These are phyloP conservation scores for Ophion costatus DNA, from an alignment of 2,888 invertebrate species.

Conservation along the genomic window DNA sequence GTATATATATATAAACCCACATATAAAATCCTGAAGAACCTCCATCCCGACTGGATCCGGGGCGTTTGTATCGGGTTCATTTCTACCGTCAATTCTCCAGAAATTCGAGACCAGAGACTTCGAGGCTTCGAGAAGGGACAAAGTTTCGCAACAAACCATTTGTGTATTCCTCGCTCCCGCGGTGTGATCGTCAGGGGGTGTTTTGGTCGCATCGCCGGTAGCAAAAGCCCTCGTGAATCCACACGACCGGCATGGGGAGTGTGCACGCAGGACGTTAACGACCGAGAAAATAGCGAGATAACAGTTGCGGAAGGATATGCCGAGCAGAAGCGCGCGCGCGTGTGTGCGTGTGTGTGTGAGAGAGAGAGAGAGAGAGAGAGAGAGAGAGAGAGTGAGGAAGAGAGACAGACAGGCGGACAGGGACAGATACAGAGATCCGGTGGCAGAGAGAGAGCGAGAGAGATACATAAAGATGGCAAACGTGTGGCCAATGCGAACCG, in stretches of 20 bases:
- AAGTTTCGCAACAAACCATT: constrained; percentile 60
- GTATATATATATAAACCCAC: too few species aligned
- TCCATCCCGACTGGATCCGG: constrained; percentile 4
- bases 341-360: too few species aligned
- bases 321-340: not conserved
- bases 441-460: constrained; percentile 18
- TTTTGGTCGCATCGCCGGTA: constrained; percentile 44
- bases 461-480: constrained; percentile 32
- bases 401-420: constrained; percentile 22
- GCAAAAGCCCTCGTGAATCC: constrained; percentile 55
- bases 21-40: not conserved
- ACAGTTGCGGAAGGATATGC: constrained; percentile 63
- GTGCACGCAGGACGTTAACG: constrained; percentile 52
- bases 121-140: constrained; percentile 39
- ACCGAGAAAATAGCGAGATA: constrained; percentile 65
- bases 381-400: not conserved
- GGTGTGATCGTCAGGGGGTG: constrained; percentile 30
- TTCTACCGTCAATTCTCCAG: constrained; percentile 31
- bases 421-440: constrained; percentile 30
- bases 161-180: constrained; percentile 26
- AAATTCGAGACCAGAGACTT: constrained; percentile 44
- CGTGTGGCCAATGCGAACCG: constrained; percentile 45
- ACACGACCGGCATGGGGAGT: constrained; percentile 44
- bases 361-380: too few species aligned
- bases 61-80: constrained; percentile 15